Base-by-base conservation (phyloP, 1,140 invertebrate species). In the Leptinotarsa lineolata region DNA sequence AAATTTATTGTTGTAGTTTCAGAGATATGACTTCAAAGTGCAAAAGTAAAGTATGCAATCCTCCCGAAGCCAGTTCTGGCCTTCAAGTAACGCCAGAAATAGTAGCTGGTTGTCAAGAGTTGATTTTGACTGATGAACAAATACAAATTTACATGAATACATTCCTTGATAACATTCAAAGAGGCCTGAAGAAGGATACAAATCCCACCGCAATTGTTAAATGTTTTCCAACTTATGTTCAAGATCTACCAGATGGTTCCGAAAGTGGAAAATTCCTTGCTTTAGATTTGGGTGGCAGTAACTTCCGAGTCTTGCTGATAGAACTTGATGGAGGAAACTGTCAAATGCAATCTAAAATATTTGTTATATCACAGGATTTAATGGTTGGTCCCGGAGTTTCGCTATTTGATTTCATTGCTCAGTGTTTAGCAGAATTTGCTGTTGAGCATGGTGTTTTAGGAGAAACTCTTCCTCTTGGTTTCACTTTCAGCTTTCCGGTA, bases 401-500 rank as follows among this genome's bases (percentile, higher is more conserved):
- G 0, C 86, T 99, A 20, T 99, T 99, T 86, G 97, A 99, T 85
- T 97, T 99, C 85, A 99, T 99, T 78, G 98, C 98, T 48, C 92
- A 96, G 77, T 99, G 97, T 87, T 88, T 99, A 79, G 91, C 93
- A 2, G 91, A 92, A 74, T 99, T 99, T 84, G 93, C 98, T 86
- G 92, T 93, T 79, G 91, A 96, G 74, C 88, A 95, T 72, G 87
- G 92, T 30, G 86, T 94, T 64, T 12, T 64, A 46, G 84, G 91
- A n/a, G 90, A 94, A 77, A 86, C 91, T 61, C 86, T 99, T 20
- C 97, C 97, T 0, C 87, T 99, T 22, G 98, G 98, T 3, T 99
- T 99, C 83, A 99, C 98, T 0, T 99, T 99, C 85, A 99, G 97
- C 80, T 99, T 99, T 85, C 98, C 98, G 0, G 91, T 97, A 73